Evolutionary conservation across 2,113 vertebrate genomes (phyloP).

Genomic region (Malurus cyaneus): DNA sequence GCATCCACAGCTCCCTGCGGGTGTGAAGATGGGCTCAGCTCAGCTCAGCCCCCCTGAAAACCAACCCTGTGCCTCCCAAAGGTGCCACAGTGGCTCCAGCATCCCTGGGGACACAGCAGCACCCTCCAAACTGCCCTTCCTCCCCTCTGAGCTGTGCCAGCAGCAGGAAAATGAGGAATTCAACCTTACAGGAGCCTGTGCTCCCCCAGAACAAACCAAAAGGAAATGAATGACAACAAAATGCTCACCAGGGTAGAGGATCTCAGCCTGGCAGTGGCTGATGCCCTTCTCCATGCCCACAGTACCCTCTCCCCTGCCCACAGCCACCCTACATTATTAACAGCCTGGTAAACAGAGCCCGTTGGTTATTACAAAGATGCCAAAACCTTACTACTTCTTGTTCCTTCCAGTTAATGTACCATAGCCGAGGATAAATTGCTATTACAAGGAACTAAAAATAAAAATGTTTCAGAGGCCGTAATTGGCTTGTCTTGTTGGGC

Average conservation of each 20-base stretch:
- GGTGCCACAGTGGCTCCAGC: background rate
- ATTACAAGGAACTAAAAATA: conserved; percentile 79
- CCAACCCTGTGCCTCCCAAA: background rate
- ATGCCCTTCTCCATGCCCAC: background rate
- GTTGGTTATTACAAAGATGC: conserved; percentile 68
- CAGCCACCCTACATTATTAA: conserved; percentile 23
- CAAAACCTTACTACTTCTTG: conserved; percentile 72
- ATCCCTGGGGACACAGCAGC: background rate
- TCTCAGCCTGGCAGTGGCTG: background rate
- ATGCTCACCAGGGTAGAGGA: fast-evolving
- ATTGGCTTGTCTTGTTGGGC: conserved; percentile 79
- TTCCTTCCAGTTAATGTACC: conserved; percentile 78
- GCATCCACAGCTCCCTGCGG: fast-evolving
- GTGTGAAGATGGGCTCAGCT: background rate
- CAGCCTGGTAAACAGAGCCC: conserved; percentile 66
- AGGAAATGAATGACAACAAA: background rate
- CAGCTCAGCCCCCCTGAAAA: background rate
- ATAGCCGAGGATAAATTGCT: conserved; percentile 74
- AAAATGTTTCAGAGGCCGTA: conserved; percentile 72
- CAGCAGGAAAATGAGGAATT: background rate
- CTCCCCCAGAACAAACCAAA: background rate
- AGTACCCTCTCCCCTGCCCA: background rate
- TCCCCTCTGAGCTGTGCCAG: fast-evolving
- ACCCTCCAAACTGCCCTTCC: background rate
- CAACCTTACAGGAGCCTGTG: background rate